These are phyloP conservation scores for Prochilodus magdalenae DNA, from an alignment of 2,113 vertebrate genomes.

Conservation along the genomic window DNA sequence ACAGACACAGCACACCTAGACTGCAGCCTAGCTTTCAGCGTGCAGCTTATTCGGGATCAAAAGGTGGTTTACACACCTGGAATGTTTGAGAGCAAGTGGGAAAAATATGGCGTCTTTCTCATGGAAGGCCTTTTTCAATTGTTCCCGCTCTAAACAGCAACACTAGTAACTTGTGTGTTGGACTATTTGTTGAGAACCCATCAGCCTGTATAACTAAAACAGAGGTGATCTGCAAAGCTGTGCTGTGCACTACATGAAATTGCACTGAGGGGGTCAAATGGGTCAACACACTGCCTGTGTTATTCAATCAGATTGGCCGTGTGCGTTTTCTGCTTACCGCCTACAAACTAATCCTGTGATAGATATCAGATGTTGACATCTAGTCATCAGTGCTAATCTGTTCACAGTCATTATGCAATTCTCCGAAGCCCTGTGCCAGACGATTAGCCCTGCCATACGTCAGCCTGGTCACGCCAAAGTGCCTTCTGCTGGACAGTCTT, in stretches of 20 bases:
- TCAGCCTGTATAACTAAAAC: too few relatives aligned
- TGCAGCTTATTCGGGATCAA: too few relatives aligned
- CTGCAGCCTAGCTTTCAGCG: too few relatives aligned
- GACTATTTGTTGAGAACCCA: too few relatives aligned
- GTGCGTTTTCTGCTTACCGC: not conserved
- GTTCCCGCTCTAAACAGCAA: not conserved
- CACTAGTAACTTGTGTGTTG: too few relatives aligned
- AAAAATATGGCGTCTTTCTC: too few relatives aligned
- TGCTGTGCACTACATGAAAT: not conserved
- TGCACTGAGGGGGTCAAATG: too few relatives aligned
- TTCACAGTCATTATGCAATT: constrained; percentile 10
- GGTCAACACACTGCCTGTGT: constrained; percentile 1
- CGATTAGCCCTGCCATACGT: constrained; percentile 1
- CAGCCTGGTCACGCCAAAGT: constrained; percentile 2
- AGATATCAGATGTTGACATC: constrained; percentile 12
- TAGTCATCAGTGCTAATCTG: constrained; percentile 21
- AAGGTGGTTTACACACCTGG: too few relatives aligned
- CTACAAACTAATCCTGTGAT: constrained; percentile 16
- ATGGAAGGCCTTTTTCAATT: too few relatives aligned
- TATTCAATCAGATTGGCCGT: constrained; percentile 5
- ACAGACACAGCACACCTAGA: too few relatives aligned
- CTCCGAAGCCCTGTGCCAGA: not conserved
- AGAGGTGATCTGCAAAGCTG: not conserved
- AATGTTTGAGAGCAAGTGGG: too few relatives aligned
- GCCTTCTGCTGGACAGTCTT: not conserved